Evolutionary conservation across 2,113 vertebrate genomes (phyloP), one percentile per base, ranked within the genome.

Genomic region (Podarcis raffonei): DNA sequence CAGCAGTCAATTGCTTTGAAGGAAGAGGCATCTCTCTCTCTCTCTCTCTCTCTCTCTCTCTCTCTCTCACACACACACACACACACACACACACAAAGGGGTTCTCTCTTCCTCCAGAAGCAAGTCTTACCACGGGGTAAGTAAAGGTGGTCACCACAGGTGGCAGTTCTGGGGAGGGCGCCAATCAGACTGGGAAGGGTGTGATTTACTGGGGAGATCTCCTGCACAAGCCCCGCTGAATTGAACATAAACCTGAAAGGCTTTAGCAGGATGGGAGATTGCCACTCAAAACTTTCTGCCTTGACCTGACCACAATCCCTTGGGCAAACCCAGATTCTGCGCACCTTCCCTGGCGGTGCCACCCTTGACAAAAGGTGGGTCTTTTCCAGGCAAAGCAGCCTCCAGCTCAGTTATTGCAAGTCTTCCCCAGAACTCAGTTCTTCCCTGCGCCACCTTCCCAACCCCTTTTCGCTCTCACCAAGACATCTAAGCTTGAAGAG

Each of bases 1-100:
- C 72, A 59, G 1, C 53, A 66, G 79, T 84, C 69, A 77, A 30
- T 4, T 20, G 27, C 37, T 39, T 42, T 68, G 16, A 88, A 86
- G 69, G 20, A 3, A 1, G 3, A 22, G 8, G 4, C 18, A 2
- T 4, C 32, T 23, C 6, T 0, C 0, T 13, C 22, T 66, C 11
- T 80, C 57, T 18, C 35, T 3, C 27, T 32, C 30, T 32, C 20
- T 0, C 5, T 53, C 37, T 5, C 53, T 68, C 59, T 13, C 59
- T 22, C 37, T 37, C 37, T 37, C 37, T 37, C 37, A n/a, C 48
- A 35, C 0, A 25, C 27, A 18, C 27, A 53, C 25, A 48, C 12
- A 80, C 13, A 71, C 37, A n/a, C 25, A n/a, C 48, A 35, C 0
- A 25, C 27, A 18, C 27, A 53, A 15, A 48, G 27, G 48, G 48